Percentiles rank a stretch among this genome's conserved stretches.
phyloP scores from a whole-genome alignment of 2,113 vertebrate species.

The Oxygymnocypris stewartii region DNA sequence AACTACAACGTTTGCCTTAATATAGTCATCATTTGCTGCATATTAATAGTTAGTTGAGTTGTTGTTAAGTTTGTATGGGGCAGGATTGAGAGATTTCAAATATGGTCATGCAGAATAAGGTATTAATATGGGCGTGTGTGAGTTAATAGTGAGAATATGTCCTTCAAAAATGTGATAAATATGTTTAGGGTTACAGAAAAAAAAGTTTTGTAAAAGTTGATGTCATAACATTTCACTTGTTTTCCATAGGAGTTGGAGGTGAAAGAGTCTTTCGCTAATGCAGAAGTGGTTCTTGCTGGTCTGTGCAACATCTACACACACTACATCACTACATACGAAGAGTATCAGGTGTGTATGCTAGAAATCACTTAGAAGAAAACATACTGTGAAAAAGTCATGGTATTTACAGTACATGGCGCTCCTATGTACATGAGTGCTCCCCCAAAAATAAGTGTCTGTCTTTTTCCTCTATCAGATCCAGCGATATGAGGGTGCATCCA shows the following conservation, averaged over 20 bases:
- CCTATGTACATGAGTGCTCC: background rate
- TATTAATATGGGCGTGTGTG: too few relatives aligned
- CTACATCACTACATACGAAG: slow-evolving; percentile 92
- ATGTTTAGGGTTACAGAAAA: too few relatives aligned
- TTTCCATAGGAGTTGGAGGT: slow-evolving; percentile 81
- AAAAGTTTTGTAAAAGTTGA: background rate
- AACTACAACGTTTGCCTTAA: too few relatives aligned
- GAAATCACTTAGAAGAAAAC: too few relatives aligned
- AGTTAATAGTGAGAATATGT: too few relatives aligned
- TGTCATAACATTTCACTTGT: background rate
- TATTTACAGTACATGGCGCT: background rate
- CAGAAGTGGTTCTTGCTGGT: slow-evolving; percentile 84
- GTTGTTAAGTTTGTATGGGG: too few relatives aligned
- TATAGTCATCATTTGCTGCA: too few relatives aligned
- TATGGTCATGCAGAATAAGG: too few relatives aligned
- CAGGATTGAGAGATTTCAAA: too few relatives aligned
- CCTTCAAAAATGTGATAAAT: too few relatives aligned
- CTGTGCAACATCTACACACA: slow-evolving; percentile 93
- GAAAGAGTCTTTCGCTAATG: slow-evolving; percentile 61
- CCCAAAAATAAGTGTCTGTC: background rate
- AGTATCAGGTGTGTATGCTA: slow-evolving; percentile 86
- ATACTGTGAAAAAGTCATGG: background rate
- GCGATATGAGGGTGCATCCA: slow-evolving; percentile 92
- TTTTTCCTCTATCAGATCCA: slow-evolving; percentile 76
- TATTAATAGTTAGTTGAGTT: too few relatives aligned